Conservation (phyloP, 2,888 invertebrate species). For the Drosophila tanythrix region DNA sequence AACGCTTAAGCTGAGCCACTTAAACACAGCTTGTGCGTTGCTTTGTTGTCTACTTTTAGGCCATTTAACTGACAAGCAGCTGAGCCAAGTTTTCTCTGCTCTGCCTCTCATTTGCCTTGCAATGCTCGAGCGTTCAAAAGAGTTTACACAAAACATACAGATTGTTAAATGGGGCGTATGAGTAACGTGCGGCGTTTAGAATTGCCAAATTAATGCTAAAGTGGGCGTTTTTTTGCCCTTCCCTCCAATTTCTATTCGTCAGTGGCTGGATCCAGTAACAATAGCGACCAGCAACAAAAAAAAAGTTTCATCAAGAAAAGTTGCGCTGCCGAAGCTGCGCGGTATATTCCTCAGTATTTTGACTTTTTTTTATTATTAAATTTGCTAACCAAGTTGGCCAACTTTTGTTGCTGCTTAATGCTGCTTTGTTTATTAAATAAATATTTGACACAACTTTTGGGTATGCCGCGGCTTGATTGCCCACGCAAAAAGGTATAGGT, state of each 20-base stretch:
- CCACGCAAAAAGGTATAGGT: conserved; percentile 32
- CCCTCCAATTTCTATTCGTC: conserved; percentile 22
- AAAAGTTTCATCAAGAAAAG: conserved; percentile 45
- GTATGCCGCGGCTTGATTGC: conserved; percentile 42
- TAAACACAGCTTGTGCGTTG: conserved; percentile 51
- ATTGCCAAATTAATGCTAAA: conserved; percentile 66
- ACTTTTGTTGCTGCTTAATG: conserved; percentile 57
- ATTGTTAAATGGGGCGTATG: conserved; percentile 71
- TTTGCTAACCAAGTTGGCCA: conserved; percentile 48
- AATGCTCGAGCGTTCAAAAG: conserved; percentile 42
- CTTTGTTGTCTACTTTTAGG: conserved; percentile 70
- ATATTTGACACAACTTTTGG: conserved; percentile 69
- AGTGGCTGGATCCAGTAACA: conserved; percentile 14
- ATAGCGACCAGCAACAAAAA: conserved; percentile 27
- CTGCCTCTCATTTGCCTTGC: background rate
- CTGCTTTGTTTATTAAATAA: conserved; percentile 74
- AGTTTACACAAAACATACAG: conserved; percentile 42
- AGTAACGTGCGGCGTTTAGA: conserved; percentile 61
- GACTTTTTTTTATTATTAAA: conserved; percentile 67
- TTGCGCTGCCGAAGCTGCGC: conserved; percentile 25
- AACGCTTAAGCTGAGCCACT: conserved; percentile 59
- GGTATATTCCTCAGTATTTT: conserved; percentile 57
- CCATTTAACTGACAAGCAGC: conserved; percentile 61
- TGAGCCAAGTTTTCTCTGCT: conserved; percentile 16
- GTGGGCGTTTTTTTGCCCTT: conserved; percentile 20